phyloP scores from a whole-genome alignment of 2,113 vertebrate species.

The Xenopus borealis region DNA sequence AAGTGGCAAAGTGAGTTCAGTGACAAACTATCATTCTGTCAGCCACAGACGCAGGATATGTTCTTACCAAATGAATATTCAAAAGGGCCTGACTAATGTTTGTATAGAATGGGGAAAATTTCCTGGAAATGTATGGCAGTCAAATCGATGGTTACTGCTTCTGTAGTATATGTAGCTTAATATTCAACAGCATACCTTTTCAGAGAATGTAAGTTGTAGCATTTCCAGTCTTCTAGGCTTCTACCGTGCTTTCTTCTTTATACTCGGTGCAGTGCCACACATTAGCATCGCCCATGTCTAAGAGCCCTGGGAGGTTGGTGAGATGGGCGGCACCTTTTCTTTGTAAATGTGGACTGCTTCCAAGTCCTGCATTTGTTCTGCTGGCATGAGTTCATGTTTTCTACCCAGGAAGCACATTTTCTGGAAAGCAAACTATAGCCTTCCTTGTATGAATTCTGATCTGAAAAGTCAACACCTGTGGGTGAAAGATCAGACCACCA shows the following conservation, averaged over 20 bases:
- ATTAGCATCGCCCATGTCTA: conserved; percentile 30
- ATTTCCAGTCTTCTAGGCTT: neutral
- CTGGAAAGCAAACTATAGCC: conserved; percentile 28
- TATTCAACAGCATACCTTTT: neutral
- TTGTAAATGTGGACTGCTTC: conserved; percentile 21
- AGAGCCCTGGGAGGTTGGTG: conserved; percentile 17
- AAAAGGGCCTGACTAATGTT: too few species aligned
- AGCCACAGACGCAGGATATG: too few species aligned
- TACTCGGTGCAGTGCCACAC: conserved; percentile 11
- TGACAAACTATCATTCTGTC: too few species aligned
- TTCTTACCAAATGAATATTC: too few species aligned
- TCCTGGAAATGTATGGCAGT: too few species aligned
- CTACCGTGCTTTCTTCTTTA: neutral
- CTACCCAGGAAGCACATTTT: conserved; percentile 32
- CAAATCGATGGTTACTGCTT: too few species aligned
- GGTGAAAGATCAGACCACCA: conserved; percentile 2
- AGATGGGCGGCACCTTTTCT: conserved; percentile 29
- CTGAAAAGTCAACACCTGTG: neutral
- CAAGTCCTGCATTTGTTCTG: conserved; percentile 29
- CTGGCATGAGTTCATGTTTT: conserved; percentile 20
- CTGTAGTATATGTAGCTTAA: too few species aligned
- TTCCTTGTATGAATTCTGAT: neutral
- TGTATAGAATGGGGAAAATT: too few species aligned
- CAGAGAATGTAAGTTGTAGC: neutral
- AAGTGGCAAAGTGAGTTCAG: too few species aligned